Evolutionary conservation across 2,797 vertebrate genomes (phyloP), one percentile per base, ranked within the genome.

Genomic region (Sebastes glaucus): DNA sequence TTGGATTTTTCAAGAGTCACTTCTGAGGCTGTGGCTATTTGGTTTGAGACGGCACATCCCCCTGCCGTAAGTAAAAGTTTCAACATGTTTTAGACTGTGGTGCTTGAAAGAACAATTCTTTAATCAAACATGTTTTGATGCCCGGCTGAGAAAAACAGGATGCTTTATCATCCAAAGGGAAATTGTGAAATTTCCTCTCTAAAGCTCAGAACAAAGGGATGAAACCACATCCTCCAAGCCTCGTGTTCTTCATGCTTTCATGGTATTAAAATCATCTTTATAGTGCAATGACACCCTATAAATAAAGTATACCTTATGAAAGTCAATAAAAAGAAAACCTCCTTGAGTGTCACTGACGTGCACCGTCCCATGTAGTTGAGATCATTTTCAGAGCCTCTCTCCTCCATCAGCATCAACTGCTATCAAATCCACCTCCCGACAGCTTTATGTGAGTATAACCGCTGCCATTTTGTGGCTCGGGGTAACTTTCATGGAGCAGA

Each of bases 401-500:
- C 38, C 38, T 80, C 74, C 78, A 83, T 87, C 79, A 84, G 14
- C 72, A 49, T 71, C 28, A 82, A 80, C 13, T 23, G 56, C 85
- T 5, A 80, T 90, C 78, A 86, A 81, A 87, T 78, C 78, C 25
- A 46, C 74, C 74, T 77, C 55, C 1, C 10, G 87, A 90, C 90
- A 80, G 82, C 77, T 91, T 91, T 85, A 88, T 42, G 80, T 56
- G 66, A 52, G 82, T 81, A 66, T 76, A 81, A 77, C 77, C 4
- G 82, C 65, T 35, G 52, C 77, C 83, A 77, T 88, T 88, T 79
- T 87, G 76, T 65, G 73, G 71, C 83, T 82, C 8, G 4, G 80
- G 78, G 79, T 72, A 78, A 72, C 81, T 91, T 91, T 78, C 60
- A 56, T 77, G 67, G 77, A 89, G 91, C 90, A 91, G 92, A 94